phyloP scores from a whole-genome alignment of 1,140 invertebrate genomes.

The Trichonephila clavipes region DNA sequence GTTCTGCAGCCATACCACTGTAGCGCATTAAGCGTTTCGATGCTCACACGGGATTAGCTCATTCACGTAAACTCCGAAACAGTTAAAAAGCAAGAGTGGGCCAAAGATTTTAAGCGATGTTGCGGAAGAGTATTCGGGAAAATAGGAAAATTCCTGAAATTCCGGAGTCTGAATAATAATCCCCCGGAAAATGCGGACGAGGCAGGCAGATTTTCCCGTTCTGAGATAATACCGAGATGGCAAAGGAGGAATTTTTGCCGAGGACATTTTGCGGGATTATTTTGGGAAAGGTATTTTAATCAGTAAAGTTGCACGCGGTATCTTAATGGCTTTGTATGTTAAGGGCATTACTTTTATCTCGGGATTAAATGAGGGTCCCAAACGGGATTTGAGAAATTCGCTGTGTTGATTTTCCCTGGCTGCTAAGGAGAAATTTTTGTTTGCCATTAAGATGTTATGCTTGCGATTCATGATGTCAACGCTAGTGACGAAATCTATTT shows the following conservation, averaged over 20 bases:
- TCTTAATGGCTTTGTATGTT: slow-evolving; percentile 73
- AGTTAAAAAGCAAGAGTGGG: slow-evolving; percentile 59
- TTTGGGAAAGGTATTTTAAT: slow-evolving; percentile 73
- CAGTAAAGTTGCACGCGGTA: slow-evolving; percentile 71
- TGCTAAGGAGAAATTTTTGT: slow-evolving; percentile 1
- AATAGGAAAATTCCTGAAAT: slow-evolving; percentile 73
- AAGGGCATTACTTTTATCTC: slow-evolving; percentile 61
- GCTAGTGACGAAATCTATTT: background rate
- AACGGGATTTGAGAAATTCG: slow-evolving; percentile 23
- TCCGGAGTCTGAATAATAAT: slow-evolving; percentile 73
- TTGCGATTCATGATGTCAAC: background rate
- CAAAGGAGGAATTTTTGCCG: slow-evolving; percentile 60
- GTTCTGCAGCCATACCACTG: background rate
- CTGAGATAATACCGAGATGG: slow-evolving; percentile 42
- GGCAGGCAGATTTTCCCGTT: slow-evolving; percentile 66
- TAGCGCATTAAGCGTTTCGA: background rate
- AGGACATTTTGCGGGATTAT: slow-evolving; percentile 72
- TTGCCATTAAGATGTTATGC: background rate
- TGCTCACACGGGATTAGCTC: slow-evolving; percentile 36
- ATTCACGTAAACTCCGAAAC: slow-evolving; percentile 52
- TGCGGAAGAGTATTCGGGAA: slow-evolving; percentile 70
- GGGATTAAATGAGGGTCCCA: slow-evolving; percentile 46
- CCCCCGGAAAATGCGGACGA: slow-evolving; percentile 68
- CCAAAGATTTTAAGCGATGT: slow-evolving; percentile 63
- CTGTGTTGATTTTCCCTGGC: background rate